Percentiles rank a stretch among this genome's conserved stretches.
Conservation (phyloP, 2,797 vertebrate species). For the Oceanodroma leucorhoa region DNA sequence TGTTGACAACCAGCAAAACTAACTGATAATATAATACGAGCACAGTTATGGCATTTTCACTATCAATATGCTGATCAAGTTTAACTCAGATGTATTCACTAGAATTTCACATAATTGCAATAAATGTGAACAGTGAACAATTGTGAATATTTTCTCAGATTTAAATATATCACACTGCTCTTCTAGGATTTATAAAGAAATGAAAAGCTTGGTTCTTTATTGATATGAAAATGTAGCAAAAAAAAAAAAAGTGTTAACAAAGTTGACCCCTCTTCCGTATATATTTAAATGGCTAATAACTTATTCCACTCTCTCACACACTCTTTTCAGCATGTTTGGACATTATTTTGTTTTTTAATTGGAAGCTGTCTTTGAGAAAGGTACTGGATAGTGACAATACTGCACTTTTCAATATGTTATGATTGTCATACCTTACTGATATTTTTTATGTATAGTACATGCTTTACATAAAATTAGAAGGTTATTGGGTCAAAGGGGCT, state of each 20-base stretch:
- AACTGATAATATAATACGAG: neutral
- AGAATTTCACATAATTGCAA: neutral
- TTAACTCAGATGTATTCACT: neutral
- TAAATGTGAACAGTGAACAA: neutral
- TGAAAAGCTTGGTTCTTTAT: neutral
- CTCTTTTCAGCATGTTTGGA: neutral
- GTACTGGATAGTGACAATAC: neutral
- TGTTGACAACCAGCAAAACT: neutral
- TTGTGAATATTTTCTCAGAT: neutral
- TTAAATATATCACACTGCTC: neutral
- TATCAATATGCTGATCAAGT: neutral
- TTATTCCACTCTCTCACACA: neutral
- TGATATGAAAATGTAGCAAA: neutral
- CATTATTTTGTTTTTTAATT: neutral
- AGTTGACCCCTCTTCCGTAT: fast-evolving
- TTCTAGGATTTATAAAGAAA: neutral
- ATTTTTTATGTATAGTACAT: neutral
- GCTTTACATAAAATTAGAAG: neutral
- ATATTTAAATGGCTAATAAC: neutral
- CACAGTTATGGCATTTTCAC: neutral
- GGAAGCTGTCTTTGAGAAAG: neutral
- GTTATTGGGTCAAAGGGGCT: neutral
- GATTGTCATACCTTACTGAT: neutral
- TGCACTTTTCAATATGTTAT: neutral
- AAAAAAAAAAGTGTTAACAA: neutral